Evolutionary conservation across 2,797 vertebrate genomes (phyloP), one percentile per base, ranked within the genome.

Genomic region (Takifugu rubripes): DNA sequence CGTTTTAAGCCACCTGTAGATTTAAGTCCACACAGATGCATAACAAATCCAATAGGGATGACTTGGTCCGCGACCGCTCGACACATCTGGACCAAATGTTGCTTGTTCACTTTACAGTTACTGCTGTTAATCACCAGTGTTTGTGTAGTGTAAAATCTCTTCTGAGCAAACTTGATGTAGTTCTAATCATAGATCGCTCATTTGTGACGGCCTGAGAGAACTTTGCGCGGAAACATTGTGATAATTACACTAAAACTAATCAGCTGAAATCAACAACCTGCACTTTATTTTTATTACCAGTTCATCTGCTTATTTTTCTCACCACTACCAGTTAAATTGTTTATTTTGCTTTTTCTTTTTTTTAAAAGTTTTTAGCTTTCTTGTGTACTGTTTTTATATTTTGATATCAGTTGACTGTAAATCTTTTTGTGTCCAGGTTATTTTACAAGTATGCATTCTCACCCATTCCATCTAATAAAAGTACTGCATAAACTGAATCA

Each of bases 1-100:
- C 78, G 83, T 83, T 67, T 71, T 84, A 79, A 67, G 63, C 75
- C 79, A 81, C 11, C 36, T 75, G 68, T 89, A 82, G 77, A 78
- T 84, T 67, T 86, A 83, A 66, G 74, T 83, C 70, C 12, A 5
- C 77, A 76, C 74, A 52, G 58, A 77, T 51, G 59, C 66, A 49
- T 59, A 68, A 54, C 58, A 63, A 46, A 56, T 68, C 50, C 49
- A 60, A 67, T 61, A 64, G 52, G 40, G 44, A 75, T 65, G 54
- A 56, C 52, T 81, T 62, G 68, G 60, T 24, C 16, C 66, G 61
- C 17, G 8, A 62, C 70, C 68, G 67, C 68, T 55, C 52, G 12
- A 71, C 48, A 57, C 65, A 53, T 69, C 59, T 52, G 17, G 52
- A 11, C 66, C 61, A 70, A 70, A 64, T 65, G n/a, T 61, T 56